Conservation (phyloP, 2,888 invertebrate genomes). For the Sialis fuliginosa region DNA sequence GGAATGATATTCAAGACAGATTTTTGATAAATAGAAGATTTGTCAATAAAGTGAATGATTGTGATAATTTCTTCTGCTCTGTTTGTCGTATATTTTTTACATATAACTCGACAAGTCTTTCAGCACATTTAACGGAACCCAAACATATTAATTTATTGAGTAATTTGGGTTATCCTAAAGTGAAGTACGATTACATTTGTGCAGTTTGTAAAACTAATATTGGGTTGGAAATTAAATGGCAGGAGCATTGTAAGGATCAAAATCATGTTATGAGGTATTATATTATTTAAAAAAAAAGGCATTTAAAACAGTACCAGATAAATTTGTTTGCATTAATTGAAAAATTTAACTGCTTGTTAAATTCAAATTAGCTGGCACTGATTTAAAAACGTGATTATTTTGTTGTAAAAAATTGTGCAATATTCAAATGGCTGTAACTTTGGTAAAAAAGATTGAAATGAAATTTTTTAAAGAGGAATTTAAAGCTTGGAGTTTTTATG, state of each 20-base stretch:
- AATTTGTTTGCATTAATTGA: too few relatives aligned
- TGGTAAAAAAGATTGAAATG: too few relatives aligned
- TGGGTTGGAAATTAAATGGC: neutral
- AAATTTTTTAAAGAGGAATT: too few relatives aligned
- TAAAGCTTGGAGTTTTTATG: too few relatives aligned
- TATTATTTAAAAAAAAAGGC: neutral
- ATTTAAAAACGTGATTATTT: too few relatives aligned
- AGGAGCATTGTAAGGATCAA: neutral
- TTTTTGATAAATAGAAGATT: neutral
- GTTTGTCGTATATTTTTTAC: neutral
- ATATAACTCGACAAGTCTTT: neutral
- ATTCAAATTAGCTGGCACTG: too few relatives aligned
- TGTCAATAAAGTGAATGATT: neutral
- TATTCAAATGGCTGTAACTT: too few relatives aligned
- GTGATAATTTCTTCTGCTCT: neutral
- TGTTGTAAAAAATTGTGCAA: too few relatives aligned
- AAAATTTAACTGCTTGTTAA: too few relatives aligned
- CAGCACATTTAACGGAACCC: neutral
- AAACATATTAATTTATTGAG: too few relatives aligned
- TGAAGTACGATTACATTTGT: neutral
- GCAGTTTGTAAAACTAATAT: neutral
- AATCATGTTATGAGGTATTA: neutral
- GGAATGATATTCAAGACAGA: neutral
- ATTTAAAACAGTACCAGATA: too few relatives aligned
- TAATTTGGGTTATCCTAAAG: too few relatives aligned